These are phyloP conservation scores for Macquaria ambigua DNA, from an alignment of 2,113 vertebrate genomes.

Conservation along the genomic window DNA sequence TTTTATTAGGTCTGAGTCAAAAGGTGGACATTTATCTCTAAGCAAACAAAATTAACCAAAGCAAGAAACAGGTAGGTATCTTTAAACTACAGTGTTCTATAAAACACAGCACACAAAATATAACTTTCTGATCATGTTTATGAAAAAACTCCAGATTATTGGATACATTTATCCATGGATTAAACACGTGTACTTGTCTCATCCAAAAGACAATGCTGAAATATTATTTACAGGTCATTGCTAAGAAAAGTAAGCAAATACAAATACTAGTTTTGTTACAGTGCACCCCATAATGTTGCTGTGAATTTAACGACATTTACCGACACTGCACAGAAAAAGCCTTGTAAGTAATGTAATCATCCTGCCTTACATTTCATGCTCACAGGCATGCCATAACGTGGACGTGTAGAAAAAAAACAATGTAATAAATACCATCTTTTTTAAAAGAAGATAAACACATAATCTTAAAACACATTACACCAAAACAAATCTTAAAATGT, in stretches of 20 bases:
- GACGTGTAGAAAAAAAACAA: conserved; percentile 57
- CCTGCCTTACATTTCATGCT: conserved; percentile 46
- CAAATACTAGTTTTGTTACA: conserved; percentile 68
- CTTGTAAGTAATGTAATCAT: conserved; percentile 34
- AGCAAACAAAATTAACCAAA: conserved; percentile 72
- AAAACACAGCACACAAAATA: conserved; percentile 87
- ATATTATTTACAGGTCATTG: conserved; percentile 77
- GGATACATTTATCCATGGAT: conserved; percentile 63
- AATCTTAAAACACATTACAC: conserved; percentile 23
- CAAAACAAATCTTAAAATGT: conserved; percentile 27
- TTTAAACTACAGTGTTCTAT: conserved; percentile 79
- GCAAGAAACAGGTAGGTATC: conserved; percentile 63
- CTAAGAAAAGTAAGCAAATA: conserved; percentile 73
- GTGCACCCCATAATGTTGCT: conserved; percentile 51
- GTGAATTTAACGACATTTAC: conserved; percentile 51
- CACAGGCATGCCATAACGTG: conserved; percentile 54
- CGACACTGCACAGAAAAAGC: conserved; percentile 51
- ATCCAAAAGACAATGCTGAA: conserved; percentile 67
- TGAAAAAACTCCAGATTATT: conserved; percentile 73
- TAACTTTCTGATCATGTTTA: conserved; percentile 78
- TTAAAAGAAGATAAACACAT: conserved; percentile 45
- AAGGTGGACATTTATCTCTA: conserved; percentile 78
- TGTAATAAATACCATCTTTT: conserved; percentile 63
- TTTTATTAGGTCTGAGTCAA: conserved; percentile 79
- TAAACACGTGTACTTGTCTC: conserved; percentile 69